Percentiles rank a stretch among this genome's conserved stretches.
phyloP scores from a whole-genome alignment of 2,888 invertebrate genomes.

The Stramonita haemastoma region DNA sequence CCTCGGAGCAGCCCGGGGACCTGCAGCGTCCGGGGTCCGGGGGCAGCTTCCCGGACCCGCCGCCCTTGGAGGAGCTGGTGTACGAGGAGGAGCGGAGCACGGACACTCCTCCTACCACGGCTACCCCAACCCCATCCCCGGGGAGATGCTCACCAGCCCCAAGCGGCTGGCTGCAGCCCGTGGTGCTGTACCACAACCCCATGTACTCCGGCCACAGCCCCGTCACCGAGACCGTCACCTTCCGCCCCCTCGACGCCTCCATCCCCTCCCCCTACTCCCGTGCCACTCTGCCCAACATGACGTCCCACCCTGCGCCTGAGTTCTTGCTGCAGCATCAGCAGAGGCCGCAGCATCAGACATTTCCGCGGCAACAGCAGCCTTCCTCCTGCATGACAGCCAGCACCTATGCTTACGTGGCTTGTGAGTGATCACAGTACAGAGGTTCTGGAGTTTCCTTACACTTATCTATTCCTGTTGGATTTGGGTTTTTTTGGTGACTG shows the following conservation, averaged over 20 bases:
- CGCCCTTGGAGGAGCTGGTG: slow-evolving; percentile 28
- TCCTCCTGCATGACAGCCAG: neutral
- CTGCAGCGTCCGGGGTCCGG: slow-evolving; percentile 30
- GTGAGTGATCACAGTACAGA: neutral
- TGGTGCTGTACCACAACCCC: slow-evolving; percentile 35
- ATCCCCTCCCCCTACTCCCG: neutral
- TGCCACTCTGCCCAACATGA: slow-evolving; percentile 17
- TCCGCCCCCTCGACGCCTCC: neutral
- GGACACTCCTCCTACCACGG: slow-evolving; percentile 15
- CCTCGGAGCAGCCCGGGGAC: neutral
- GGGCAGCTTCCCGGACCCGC: neutral
- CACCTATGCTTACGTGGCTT: slow-evolving; percentile 19
- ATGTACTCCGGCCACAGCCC: neutral
- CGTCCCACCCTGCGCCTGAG: slow-evolving; percentile 13
- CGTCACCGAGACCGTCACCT: slow-evolving; percentile 33
- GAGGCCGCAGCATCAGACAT: slow-evolving; percentile 31
- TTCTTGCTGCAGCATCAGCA: neutral
- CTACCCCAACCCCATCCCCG: slow-evolving; percentile 35
- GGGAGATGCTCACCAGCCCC: neutral
- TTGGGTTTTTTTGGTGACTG: too few species aligned
- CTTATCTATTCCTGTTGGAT: too few species aligned
- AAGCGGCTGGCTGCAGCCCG: slow-evolving; percentile 14
- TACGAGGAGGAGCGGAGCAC: slow-evolving; percentile 29
- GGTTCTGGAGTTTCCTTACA: neutral
- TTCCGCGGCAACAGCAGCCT: slow-evolving; percentile 28